Conservation (phyloP, 35 echinoderm and acorn worm genomes). For the Acanthaster planci region DNA sequence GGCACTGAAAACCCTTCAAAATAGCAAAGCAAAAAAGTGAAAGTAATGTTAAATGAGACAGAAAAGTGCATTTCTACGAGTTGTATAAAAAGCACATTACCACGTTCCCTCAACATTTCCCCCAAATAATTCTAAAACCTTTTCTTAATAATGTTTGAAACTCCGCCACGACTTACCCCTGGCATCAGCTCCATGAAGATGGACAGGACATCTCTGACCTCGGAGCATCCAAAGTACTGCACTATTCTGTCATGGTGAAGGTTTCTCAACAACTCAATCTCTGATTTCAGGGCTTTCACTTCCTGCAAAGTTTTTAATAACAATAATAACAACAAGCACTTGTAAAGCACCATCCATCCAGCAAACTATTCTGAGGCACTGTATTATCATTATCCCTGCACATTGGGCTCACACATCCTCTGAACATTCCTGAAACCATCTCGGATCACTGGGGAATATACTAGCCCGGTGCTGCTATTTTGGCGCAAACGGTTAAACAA, state of each 20-base stretch:
- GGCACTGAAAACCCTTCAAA: not conserved
- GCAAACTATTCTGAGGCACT: no score
- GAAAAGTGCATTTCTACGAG: no score
- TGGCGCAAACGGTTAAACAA: no score
- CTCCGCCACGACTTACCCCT: conserved; percentile 62
- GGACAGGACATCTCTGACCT: conserved; percentile 66
- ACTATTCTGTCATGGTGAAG: conserved; percentile 95
- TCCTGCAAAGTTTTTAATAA: conserved; percentile 40
- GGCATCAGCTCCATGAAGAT: conserved; percentile 99
- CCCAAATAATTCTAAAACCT: no score
- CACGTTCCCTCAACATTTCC: not conserved
- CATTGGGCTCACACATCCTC: no score
- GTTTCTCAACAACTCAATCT: conserved; percentile 90
- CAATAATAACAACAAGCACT: not conserved
- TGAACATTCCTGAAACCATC: no score
- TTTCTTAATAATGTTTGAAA: not conserved
- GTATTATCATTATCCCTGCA: no score
- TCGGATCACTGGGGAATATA: no score
- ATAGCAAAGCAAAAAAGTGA: not conserved
- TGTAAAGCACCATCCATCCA: no score
- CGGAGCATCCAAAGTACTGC: conserved; percentile 96
- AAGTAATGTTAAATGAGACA: no score
- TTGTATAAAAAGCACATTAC: not conserved
- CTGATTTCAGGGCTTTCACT: conserved; percentile 87
- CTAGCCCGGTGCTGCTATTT: no score